Evolutionary conservation across 2,797 vertebrate species (phyloP).

Genomic region (Poeciliopsis presidionis): DNA sequence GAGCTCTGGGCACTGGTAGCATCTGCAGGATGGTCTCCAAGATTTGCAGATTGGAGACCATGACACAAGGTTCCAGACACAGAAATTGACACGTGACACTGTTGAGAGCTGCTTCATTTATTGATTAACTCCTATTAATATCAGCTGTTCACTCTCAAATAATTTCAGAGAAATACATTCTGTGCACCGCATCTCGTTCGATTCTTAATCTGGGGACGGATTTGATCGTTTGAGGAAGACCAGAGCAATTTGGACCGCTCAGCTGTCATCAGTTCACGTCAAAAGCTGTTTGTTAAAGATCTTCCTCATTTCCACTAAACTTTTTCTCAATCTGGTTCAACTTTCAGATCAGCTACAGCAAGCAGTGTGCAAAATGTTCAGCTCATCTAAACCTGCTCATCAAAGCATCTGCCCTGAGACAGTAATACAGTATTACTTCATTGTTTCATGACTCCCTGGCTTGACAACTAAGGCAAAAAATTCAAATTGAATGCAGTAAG

Average conservation of each 20-base stretch:
- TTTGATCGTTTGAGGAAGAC: slow-evolving; percentile 9
- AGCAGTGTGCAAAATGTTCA: slow-evolving; percentile 8
- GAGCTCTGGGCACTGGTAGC: neutral
- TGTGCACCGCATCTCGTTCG: slow-evolving; percentile 15
- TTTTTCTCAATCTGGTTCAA: neutral
- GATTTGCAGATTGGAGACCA: neutral
- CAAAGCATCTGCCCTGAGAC: slow-evolving; percentile 41
- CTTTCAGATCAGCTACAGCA: slow-evolving; percentile 30
- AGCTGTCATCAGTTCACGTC: slow-evolving; percentile 4
- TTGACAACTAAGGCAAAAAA: slow-evolving; percentile 7
- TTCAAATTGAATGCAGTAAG: slow-evolving; percentile 12
- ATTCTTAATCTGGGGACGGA: slow-evolving; percentile 32
- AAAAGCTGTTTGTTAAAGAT: slow-evolving; percentile 7
- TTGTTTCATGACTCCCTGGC: slow-evolving; percentile 6
- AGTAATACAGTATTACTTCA: slow-evolving; percentile 20
- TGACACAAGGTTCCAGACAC: neutral
- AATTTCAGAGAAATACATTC: slow-evolving; percentile 24
- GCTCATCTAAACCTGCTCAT: slow-evolving; percentile 38
- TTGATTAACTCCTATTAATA: slow-evolving; percentile 47
- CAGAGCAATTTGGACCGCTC: slow-evolving; percentile 15
- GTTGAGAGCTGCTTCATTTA: slow-evolving; percentile 49
- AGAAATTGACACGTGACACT: slow-evolving; percentile 14
- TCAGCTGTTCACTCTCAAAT: slow-evolving; percentile 30
- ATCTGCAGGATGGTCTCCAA: too few species aligned
- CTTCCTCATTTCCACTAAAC: neutral